Evolutionary conservation across 2,797 vertebrate species (phyloP).

Genomic region (Dryobates pubescens): DNA sequence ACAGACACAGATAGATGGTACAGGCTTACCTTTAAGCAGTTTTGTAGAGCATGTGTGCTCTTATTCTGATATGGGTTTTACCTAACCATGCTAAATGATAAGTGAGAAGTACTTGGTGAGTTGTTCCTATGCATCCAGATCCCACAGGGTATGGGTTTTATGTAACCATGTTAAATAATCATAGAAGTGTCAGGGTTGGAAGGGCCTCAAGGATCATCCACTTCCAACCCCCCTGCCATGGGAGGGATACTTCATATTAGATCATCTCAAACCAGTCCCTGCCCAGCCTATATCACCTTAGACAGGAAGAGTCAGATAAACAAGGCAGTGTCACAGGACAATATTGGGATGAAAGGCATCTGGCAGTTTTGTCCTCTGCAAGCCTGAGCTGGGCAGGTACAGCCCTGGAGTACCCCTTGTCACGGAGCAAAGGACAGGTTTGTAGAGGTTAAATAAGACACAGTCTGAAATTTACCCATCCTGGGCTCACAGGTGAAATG

Average conservation of each 20-base stretch:
- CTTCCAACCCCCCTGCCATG: too few relatives aligned
- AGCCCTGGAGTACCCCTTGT: neutral
- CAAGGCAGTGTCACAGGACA: neutral
- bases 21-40: neutral
- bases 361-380: neutral
- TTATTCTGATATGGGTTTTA: neutral
- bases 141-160: too few relatives aligned
- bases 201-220: too few relatives aligned
- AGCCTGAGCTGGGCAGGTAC: neutral
- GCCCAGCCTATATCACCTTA: neutral
- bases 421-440: neutral
- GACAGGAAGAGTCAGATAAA: neutral
- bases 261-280: too few relatives aligned
- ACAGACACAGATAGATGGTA: neutral
- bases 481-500: constrained; percentile 43
- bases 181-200: too few relatives aligned
- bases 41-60: neutral
- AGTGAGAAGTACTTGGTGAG: too few relatives aligned
- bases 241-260: too few relatives aligned
- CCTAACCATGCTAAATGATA: neutral
- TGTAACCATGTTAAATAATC: too few relatives aligned
- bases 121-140: too few relatives aligned
- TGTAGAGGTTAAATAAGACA: constrained; percentile 13
- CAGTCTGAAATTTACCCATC: constrained; percentile 49
- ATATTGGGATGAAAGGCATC: neutral